Percentiles rank a stretch among this genome's conserved stretches.
phyloP scores from a whole-genome alignment of 1,140 invertebrate species.

The Spodoptera frugiperda region DNA sequence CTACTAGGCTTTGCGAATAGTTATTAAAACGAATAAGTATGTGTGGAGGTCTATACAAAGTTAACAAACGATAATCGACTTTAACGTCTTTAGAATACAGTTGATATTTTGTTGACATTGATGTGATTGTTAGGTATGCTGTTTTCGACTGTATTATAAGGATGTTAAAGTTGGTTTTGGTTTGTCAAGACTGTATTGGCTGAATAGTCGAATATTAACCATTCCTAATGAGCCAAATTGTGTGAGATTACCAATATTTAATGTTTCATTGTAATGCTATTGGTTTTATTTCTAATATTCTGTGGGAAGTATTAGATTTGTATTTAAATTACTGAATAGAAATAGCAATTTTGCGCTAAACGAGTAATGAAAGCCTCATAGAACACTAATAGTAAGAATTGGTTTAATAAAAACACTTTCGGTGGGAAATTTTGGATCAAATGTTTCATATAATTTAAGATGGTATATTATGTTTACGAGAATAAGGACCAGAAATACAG shows the following conservation, averaged over 20 bases:
- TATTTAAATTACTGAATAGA: no score
- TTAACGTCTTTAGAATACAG: background rate
- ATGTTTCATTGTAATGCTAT: constrained; percentile 35
- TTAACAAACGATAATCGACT: background rate
- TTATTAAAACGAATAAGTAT: background rate
- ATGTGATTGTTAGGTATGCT: no score
- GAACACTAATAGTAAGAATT: no score
- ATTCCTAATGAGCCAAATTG: constrained; percentile 66
- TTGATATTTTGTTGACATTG: background rate
- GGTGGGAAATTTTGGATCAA: no score
- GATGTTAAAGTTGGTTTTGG: background rate
- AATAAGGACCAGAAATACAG: no score
- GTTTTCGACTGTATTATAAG: background rate
- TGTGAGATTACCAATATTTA: constrained; percentile 46
- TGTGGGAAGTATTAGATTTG: no score
- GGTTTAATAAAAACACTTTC: no score
- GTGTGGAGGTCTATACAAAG: background rate
- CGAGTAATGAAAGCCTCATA: no score
- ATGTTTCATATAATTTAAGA: no score
- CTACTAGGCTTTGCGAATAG: constrained; percentile 35
- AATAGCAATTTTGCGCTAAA: no score
- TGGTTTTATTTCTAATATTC: no score
- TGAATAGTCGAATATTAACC: constrained; percentile 38
- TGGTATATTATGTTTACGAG: no score
- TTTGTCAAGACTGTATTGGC: background rate